A percentile compares a stretch with the other conserved stretches of the same genome.
Conservation (phyloP, 1,140 invertebrate genomes). For the Bombus pascuorum region DNA sequence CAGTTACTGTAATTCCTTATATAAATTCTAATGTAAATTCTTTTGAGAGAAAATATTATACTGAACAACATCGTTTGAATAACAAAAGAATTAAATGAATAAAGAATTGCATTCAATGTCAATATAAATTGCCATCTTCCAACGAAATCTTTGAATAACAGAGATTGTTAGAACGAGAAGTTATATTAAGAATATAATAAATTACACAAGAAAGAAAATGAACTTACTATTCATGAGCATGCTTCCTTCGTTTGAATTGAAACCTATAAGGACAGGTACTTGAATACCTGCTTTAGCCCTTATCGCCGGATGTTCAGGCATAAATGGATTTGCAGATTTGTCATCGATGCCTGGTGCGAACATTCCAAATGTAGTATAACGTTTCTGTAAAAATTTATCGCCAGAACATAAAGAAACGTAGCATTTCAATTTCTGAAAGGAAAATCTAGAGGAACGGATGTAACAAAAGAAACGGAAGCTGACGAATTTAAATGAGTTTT, state of each 20-base stretch:
- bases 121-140: background rate
- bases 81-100: background rate
- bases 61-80: background rate
- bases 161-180: background rate
- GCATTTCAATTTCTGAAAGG: background rate
- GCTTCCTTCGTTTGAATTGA: slow-evolving; percentile 84
- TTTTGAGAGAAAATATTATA: too few relatives aligned
- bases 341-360: slow-evolving; percentile 72
- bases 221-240: slow-evolving; percentile 74
- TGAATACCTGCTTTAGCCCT: slow-evolving; percentile 79
- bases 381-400: background rate
- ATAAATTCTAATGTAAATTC: too few relatives aligned
- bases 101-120: background rate
- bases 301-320: slow-evolving; percentile 73
- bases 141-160: background rate
- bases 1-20: too few relatives aligned
- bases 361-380: slow-evolving; percentile 12
- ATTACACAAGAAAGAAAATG: background rate
- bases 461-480: background rate
- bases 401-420: background rate
- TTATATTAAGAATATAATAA: background rate
- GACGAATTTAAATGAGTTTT: too few relatives aligned
- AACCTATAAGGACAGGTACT: slow-evolving; percentile 85
- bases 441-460: background rate
- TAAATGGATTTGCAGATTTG: slow-evolving; percentile 75